These are phyloP conservation scores for Malacoctenus gilli DNA, from an alignment of 2,797 vertebrate species.

Conservation along the genomic window DNA sequence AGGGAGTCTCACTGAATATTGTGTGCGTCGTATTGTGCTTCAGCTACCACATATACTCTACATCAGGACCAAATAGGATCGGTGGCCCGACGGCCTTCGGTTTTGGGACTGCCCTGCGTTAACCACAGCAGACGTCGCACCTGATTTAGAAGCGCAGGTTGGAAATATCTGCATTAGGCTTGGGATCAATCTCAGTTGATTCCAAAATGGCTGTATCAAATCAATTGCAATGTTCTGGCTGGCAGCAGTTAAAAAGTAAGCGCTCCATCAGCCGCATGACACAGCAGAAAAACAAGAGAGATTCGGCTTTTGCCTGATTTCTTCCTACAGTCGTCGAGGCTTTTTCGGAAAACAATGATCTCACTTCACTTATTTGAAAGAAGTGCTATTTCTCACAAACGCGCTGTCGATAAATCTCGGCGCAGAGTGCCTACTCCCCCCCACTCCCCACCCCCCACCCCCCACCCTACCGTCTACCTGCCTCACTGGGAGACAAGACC, in stretches of 20 bases:
- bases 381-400: conserved; percentile 44
- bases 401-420: conserved; percentile 59
- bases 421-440: conserved; percentile 38
- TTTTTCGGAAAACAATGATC: conserved; percentile 51
- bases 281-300: conserved; percentile 51
- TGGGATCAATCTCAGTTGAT: conserved; percentile 40
- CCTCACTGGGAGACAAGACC: conserved; percentile 58
- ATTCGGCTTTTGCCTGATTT: conserved; percentile 9
- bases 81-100: conserved; percentile 17
- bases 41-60: too few species aligned
- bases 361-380: conserved; percentile 48
- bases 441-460: too few species aligned
- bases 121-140: conserved; percentile 16
- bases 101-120: conserved; percentile 6
- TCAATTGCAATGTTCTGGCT: conserved; percentile 51
- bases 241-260: conserved; percentile 55
- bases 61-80: conserved; percentile 1
- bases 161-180: conserved; percentile 18
- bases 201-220: conserved; percentile 59
- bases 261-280: conserved; percentile 49
- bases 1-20: too few species aligned
- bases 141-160: conserved; percentile 36
- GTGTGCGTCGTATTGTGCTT: too few species aligned
- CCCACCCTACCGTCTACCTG: conserved; percentile 48
- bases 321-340: background rate